Evolutionary conservation across 1,140 invertebrate genomes (phyloP), one percentile per base, ranked within the genome.

Genomic region (Leptopilina boulardi): DNA sequence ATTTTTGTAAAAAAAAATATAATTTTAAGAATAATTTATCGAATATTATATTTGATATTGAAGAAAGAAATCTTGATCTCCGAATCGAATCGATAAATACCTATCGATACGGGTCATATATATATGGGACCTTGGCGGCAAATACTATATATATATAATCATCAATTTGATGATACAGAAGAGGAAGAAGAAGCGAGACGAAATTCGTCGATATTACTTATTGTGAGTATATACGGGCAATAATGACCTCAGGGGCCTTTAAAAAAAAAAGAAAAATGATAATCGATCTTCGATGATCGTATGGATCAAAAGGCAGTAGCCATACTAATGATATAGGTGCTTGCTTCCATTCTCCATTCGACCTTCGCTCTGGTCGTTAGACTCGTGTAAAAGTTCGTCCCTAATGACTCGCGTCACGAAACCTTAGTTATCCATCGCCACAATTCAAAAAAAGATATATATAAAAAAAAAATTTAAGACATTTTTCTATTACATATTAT

Each of bases 401-500:
- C 73, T 83, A 83, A 87, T 83, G 82, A 77, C 70, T 80, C 79
- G 71, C 81, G 80, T 85, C 85, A 83, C 82, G 83, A 78, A 80
- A 84, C 76, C 73, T 59, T 72, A 54, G 70, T 71, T 71, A 71
- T 59, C 30, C 56, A n/a, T 38, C 19, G 19, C 41, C 41, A 11
- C 38, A 74, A n/a, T n/a, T n/a, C n/a, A n/a, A n/a, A n/a, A n/a
- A n/a, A n/a, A n/a, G n/a, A n/a, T n/a, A n/a, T n/a, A n/a, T n/a
- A n/a, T n/a, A n/a, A n/a, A n/a, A n/a, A n/a, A n/a, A n/a, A n/a
- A n/a, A n/a, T n/a, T n/a, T n/a, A n/a, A n/a, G n/a, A n/a, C n/a
- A n/a, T n/a, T n/a, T n/a, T n/a, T n/a, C n/a, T n/a, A n/a, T n/a
- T n/a, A n/a, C n/a, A n/a, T n/a, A n/a, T n/a, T n/a, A n/a, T n/a